Evolutionary conservation across 2,888 invertebrate genomes (phyloP), one percentile per base, ranked within the genome.

Genomic region (Ganaspis brasiliensis): DNA sequence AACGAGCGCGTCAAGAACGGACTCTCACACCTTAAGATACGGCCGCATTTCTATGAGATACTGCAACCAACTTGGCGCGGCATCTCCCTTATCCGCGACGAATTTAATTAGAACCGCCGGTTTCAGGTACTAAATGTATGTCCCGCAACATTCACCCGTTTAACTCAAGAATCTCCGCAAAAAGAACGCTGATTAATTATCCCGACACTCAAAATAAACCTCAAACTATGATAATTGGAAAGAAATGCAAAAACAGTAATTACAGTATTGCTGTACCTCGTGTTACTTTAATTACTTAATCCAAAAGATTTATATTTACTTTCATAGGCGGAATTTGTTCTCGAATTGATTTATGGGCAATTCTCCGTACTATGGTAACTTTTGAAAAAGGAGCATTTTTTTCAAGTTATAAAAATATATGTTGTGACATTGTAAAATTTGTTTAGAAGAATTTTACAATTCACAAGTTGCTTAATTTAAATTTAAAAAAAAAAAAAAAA

Each of bases 51-150:
- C 63, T 63, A 74, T 77, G 72, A 72, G 73, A 72, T 72, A 78
- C 73, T 56, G 24, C 59, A 57, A 70, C 74, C 67, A 77, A 72
- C 70, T 76, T 31, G 63, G 61, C 19, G 52, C n/a, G 52, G 52
- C 52, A 52, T 52, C 78, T 75, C 75, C 77, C 63, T 63, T 63
- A 63, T 63, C 79, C 84, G 76, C 79, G 81, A 81, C 82, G 81
- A 82, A 85, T 84, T 85, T 85, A 84, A 85, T 85, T 84, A 84
- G 81, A 84, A 80, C 77, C 83, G 77, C 63, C 40, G 61, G 61
- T 61, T 61, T 61, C 61, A 61, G 61, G 37, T 37, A 61, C 19
- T 61, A 35, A 61, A 61, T 40, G 21, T 63, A 63, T 19, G 63
- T 63, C 21, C 40, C 21, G 14, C 16, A 63, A 37, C 63, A 21